phyloP scores from a whole-genome alignment of 2,113 vertebrate genomes.

The Crotalus horridus region DNA sequence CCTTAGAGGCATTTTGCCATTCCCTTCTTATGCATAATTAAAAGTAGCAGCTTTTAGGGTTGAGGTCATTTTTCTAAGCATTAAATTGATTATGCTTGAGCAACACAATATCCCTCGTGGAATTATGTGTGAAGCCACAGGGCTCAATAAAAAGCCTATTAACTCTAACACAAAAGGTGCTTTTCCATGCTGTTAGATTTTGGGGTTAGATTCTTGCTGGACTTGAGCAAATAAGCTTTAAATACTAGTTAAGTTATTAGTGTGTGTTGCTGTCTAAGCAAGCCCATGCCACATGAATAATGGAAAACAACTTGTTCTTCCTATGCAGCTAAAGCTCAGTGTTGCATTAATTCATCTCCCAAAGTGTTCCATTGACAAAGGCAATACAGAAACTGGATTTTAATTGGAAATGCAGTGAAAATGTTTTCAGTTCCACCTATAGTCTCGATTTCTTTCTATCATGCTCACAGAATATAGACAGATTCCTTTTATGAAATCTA shows the following conservation, averaged over 20 bases:
- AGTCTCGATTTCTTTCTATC: background rate
- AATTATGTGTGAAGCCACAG: background rate
- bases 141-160: background rate
- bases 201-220: background rate
- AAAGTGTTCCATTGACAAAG: background rate
- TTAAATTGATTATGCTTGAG: conserved; percentile 28
- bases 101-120: background rate
- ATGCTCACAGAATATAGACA: background rate
- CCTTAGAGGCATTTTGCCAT: background rate
- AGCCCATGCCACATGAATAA: background rate
- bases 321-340: background rate
- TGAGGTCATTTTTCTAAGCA: conserved; percentile 6
- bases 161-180: background rate
- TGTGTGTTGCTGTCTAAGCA: background rate
- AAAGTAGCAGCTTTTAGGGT: conserved; percentile 5
- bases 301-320: background rate
- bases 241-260: background rate
- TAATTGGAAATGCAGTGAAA: background rate
- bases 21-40: background rate
- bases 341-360: background rate
- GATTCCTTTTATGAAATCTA: background rate
- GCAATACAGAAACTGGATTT: background rate
- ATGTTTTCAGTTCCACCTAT: background rate
- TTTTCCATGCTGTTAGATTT: background rate
- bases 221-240: background rate